phyloP scores from a whole-genome alignment of 1,140 invertebrate genomes.

The Anagrus nilaparvatae region DNA sequence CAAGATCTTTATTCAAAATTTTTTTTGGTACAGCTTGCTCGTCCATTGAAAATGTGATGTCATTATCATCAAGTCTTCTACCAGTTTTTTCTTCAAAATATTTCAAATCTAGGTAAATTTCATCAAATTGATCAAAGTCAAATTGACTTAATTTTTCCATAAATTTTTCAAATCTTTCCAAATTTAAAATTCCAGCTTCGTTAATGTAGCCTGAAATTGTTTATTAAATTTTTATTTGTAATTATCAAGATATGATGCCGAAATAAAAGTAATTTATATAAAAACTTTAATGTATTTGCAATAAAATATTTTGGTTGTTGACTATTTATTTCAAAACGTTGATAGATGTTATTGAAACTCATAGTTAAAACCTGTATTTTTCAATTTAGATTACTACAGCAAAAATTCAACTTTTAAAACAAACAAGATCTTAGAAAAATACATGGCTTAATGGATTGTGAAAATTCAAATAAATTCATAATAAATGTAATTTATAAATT shows the following conservation, averaged over 20 bases:
- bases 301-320: no score
- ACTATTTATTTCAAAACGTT: no score
- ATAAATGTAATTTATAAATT: no score
- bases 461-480: no score
- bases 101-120: constrained; percentile 74
- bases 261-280: no score
- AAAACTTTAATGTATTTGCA: constrained; percentile 2
- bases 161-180: constrained; percentile 78
- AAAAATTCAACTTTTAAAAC: no score
- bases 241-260: no score
- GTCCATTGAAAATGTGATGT: constrained; percentile 19
- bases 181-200: constrained; percentile 75
- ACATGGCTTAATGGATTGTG: no score
- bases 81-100: constrained; percentile 73
- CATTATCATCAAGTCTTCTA: constrained; percentile 33
- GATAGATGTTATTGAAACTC: no score
- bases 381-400: no score
- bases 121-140: constrained; percentile 78
- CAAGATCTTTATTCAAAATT: constrained; percentile 45
- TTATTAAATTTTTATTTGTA: constrained; percentile 8
- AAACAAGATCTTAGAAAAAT: no score
- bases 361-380: no score
- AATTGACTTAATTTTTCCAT: constrained; percentile 65
- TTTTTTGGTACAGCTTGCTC: constrained; percentile 15
- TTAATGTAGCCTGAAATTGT: constrained; percentile 74